Evolutionary conservation across 2,888 invertebrate species (phyloP), one percentile per base, ranked within the genome.

Genomic region (Ceramica pisi): DNA sequence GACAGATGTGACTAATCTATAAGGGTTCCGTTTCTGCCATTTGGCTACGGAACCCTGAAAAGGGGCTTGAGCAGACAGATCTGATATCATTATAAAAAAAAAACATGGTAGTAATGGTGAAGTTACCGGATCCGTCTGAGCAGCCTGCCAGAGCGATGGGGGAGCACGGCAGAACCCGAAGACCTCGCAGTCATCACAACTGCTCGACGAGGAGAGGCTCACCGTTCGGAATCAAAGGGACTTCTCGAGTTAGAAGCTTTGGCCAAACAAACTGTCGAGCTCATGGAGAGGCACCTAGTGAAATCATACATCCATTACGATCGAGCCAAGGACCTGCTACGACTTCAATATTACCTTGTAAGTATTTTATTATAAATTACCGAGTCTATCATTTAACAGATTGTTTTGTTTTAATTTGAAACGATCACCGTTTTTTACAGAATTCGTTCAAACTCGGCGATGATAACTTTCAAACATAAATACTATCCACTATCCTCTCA

Each of bases 271-370:
- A 72, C 90, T 16, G 89, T 92, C 0, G 60, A 79, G 6, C 68
- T 92, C 4, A 92, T 92, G 90, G 89, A 90, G 74, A 92, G 84
- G 67, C 83, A 91, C 68, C 73, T 71, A 1, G 77, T 84, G 0
- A 87, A 83, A 75, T 86, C 86, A 0, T 80, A 87, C 23, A 38
- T 77, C 6, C 89, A 89, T 68, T 90, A 84, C 64, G 51, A 80
- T 0, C 77, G 66, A 55, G 91, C 87, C 0, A 92, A 92, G 91
- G 91, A 90, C 63, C 82, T 92, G n/a, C 73, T 93, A 48, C 83
- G 93, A 55, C 70, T 80, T 31, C 90, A 92, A 75, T 90, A 92
- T 66, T 92, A 92, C 76, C 81, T 92, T 71, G 92, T 92, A 82
- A 89, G 81, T 87, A 76, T 31, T 35, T 61, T 41, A 55, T 63